Percentiles rank a stretch among this genome's conserved stretches.
phyloP scores from a whole-genome alignment of 2,797 vertebrate genomes.

The Spatula versicolor region DNA sequence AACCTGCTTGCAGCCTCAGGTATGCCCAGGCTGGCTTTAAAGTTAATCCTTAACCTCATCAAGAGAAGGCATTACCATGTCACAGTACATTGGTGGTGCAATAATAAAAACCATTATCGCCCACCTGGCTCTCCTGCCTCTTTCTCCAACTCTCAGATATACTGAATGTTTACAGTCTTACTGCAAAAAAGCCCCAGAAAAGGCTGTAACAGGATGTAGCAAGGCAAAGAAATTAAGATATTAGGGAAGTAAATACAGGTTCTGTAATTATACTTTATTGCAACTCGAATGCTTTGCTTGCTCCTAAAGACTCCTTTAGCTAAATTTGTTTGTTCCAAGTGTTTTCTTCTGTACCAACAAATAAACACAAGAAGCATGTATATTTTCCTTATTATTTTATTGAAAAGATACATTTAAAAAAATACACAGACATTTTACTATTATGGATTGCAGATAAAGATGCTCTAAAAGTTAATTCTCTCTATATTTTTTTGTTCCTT shows the following conservation, averaged over 20 bases:
- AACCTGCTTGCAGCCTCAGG: not conserved
- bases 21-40: conserved; percentile 1
- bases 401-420: conserved; percentile 88
- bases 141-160: not conserved
- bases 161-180: not conserved
- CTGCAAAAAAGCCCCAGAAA: not conserved
- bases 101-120: not conserved
- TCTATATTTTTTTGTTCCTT: conserved; percentile 43
- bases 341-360: not conserved
- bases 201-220: not conserved
- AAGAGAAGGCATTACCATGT: not conserved
- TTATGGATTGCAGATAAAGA: conserved; percentile 81
- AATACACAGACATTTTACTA: conserved; percentile 86
- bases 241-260: not conserved
- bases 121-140: not conserved
- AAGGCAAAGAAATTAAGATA: not conserved
- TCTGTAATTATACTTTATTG: conserved; percentile 31
- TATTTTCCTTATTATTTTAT: conserved; percentile 79
- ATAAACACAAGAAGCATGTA: not conserved
- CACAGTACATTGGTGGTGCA: not conserved
- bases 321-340: not conserved
- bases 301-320: not conserved
- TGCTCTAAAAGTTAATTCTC: conserved; percentile 76
- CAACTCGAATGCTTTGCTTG: not conserved
- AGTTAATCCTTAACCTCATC: not conserved